Base-by-base conservation (phyloP, 2,797 vertebrate genomes). In the Pelobates cultripes region DNA sequence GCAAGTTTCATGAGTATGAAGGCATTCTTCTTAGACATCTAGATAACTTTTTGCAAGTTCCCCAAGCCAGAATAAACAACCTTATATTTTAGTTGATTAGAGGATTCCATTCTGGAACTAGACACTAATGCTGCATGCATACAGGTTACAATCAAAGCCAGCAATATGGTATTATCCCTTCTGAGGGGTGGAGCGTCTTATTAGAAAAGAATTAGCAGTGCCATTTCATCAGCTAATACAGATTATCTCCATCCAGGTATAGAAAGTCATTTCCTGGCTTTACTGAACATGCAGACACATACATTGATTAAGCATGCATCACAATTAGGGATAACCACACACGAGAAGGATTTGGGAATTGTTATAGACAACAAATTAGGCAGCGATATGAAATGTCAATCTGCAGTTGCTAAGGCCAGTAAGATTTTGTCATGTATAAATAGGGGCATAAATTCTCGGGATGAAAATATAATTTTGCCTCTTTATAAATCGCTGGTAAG, bases 181-280 rank as follows among this genome's bases (percentile, higher is more conserved):
- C 28, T 7, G 17, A 75, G 43, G 77, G 82, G 82, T 55, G 77
- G 82, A 79, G 82, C 45, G 43, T 64, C 60, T 60, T 47, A 71
- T 84, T 74, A 79, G 61, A 70, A 79, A 79, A 79, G 77, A 75
- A 57, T 70, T 72, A 75, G 73, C 82, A 75, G 73, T 84, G 82
- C 67, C 77, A 77, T 83, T 79, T 76, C 73, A 79, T 84, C 73
- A 67, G 68, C 77, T 84, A 79, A 84, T 84, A 84, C 77, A 84
- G 82, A 84, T 84, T 79, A 84, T 84, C 82, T 79, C 77, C n/a
- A n/a, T n/a, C n/a, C 82, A 84, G 82, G 77, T 79, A 79, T 84
- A 84, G 64, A 83, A 79, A 84, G 82, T 79, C 67, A 84, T 84
- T 84, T 84, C 82, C 77, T 72, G 73, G 72, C 67, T 70, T 67